These are phyloP conservation scores for Drosophila paulistorum DNA, from an alignment of 1,140 invertebrate species.

Conservation along the genomic window DNA sequence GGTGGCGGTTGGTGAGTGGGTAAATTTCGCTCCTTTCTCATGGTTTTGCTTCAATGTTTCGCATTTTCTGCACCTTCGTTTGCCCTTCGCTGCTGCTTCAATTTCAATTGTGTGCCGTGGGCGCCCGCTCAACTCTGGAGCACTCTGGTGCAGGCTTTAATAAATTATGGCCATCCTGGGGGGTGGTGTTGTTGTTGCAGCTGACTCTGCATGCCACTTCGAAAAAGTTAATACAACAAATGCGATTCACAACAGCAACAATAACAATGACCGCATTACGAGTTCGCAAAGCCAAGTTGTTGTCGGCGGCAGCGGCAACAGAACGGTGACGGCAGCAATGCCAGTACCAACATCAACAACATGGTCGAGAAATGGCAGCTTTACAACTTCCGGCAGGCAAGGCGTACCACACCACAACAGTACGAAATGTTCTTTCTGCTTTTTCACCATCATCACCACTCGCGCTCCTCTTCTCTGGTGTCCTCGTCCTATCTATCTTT, in stretches of 20 bases:
- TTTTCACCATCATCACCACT: not conserved
- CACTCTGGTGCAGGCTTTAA: constrained; percentile 80
- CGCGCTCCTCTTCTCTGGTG: not conserved
- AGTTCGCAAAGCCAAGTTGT: constrained; percentile 61
- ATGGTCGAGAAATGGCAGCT: constrained; percentile 80
- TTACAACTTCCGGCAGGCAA: constrained; percentile 79
- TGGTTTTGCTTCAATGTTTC: constrained; percentile 54
- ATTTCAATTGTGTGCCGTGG: constrained; percentile 76
- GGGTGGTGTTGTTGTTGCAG: constrained; percentile 15
- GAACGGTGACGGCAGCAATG: constrained; percentile 27
- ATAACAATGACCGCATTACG: constrained; percentile 80
- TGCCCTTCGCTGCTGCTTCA: constrained; percentile 60
- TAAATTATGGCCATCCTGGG: constrained; percentile 69
- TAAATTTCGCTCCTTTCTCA: not conserved
- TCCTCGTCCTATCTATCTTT: constrained; percentile 23
- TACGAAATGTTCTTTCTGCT: constrained; percentile 54
- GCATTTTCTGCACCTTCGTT: constrained; percentile 69
- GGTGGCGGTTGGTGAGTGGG: not conserved
- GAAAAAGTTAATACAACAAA: constrained; percentile 79
- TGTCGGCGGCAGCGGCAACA: constrained; percentile 4
- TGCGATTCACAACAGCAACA: constrained; percentile 60
- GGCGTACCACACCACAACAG: constrained; percentile 46
- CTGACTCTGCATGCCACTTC: constrained; percentile 68
- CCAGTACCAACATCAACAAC: constrained; percentile 63
- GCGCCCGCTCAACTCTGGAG: constrained; percentile 72